These are phyloP conservation scores for Platorchestia sp. DNA, from an alignment of 1,140 invertebrate genomes.

Conservation along the genomic window DNA sequence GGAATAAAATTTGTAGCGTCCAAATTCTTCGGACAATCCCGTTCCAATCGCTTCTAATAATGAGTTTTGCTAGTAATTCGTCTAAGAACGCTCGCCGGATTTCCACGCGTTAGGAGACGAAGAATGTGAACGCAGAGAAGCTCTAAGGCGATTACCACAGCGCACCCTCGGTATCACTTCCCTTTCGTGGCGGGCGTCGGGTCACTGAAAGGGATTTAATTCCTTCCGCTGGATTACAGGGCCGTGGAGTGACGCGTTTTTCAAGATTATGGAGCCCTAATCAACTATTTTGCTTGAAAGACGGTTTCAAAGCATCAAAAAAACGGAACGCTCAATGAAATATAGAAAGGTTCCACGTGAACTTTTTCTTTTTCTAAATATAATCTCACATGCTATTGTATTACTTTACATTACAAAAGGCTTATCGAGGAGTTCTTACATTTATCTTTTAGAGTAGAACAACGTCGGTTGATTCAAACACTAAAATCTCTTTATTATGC, in stretches of 20 bases:
- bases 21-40: not conserved
- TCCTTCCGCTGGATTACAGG: conserved; percentile 19
- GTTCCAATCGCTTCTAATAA: not conserved
- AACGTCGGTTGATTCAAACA: too few relatives aligned
- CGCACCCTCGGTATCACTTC: not conserved
- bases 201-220: not conserved
- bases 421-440: too few relatives aligned
- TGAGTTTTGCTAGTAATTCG: not conserved
- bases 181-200: not conserved
- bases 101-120: not conserved
- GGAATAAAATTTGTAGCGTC: not conserved
- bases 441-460: too few relatives aligned
- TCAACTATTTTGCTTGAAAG: not conserved
- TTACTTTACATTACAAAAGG: too few relatives aligned
- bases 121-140: not conserved
- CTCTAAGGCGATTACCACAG: not conserved
- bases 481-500: too few relatives aligned
- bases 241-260: not conserved
- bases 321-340: not conserved
- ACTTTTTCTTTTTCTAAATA: not conserved
- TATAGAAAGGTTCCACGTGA: not conserved
- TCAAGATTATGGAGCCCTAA: not conserved
- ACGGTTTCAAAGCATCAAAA: not conserved
- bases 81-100: not conserved
- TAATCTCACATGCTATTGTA: too few relatives aligned